Percentiles rank a stretch among this genome's conserved stretches.
Evolutionary conservation across 2,888 invertebrate species (phyloP).

Genomic region (Nudaria mundana): DNA sequence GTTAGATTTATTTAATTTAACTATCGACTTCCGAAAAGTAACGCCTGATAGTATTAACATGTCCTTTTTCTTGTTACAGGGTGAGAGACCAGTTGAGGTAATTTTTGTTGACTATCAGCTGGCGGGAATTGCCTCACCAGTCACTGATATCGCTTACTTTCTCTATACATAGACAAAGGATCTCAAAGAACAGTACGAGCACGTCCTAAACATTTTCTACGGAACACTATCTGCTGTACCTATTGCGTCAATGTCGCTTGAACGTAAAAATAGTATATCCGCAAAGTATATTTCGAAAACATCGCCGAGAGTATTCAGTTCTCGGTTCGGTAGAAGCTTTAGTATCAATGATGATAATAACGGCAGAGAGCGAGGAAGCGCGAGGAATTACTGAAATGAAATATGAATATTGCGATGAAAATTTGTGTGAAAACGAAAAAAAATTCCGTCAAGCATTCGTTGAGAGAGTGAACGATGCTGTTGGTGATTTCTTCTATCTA

Average conservation of each 20-base stretch:
- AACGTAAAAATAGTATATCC: constrained; percentile 52
- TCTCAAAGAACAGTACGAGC: constrained; percentile 45
- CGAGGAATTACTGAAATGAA: constrained; percentile 58
- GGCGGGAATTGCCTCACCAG: constrained; percentile 55
- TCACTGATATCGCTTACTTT: constrained; percentile 59
- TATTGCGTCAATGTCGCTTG: constrained; percentile 53
- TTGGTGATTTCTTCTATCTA: constrained; percentile 53
- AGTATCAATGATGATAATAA: constrained; percentile 67
- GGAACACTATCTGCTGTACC: constrained; percentile 57
- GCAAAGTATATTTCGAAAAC: constrained; percentile 44
- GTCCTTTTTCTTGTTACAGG: constrained; percentile 42
- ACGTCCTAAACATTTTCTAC: constrained; percentile 53
- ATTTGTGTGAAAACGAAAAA: constrained; percentile 34
- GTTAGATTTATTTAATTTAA: too few relatives aligned
- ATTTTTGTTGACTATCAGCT: constrained; percentile 58
- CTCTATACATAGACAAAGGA: constrained; percentile 61
- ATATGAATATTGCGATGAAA: constrained; percentile 43
- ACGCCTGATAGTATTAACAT: neutral
- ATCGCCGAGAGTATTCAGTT: constrained; percentile 55
- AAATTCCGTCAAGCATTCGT: constrained; percentile 43
- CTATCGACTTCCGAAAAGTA: too few relatives aligned
- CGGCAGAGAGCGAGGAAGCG: constrained; percentile 55
- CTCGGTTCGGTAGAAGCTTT: constrained; percentile 62
- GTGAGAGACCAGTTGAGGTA: constrained; percentile 50
- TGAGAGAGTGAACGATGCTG: constrained; percentile 59